Conservation (phyloP, 2,113 vertebrate species). For the Macquaria australasica region DNA sequence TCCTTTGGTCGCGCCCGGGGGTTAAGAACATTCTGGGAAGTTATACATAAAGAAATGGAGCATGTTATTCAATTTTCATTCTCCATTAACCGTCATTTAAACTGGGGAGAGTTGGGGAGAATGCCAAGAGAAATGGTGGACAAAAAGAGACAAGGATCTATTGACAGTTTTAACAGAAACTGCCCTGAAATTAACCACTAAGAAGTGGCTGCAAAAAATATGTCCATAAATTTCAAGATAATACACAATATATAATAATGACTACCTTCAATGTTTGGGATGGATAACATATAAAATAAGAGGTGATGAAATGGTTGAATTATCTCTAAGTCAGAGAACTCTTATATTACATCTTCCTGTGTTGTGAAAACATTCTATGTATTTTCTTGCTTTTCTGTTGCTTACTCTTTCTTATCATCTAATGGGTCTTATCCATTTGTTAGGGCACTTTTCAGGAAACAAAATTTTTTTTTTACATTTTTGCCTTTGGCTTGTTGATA, state of each 20-base stretch:
- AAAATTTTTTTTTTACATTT: background rate
- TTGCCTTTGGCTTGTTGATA: background rate
- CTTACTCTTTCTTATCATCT: background rate
- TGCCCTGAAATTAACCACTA: conserved; percentile 21
- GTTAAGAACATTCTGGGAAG: conserved; percentile 29
- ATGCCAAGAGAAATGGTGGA: conserved; percentile 32
- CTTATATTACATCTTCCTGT: background rate
- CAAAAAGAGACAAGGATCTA: conserved; percentile 28
- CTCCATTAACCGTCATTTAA: conserved; percentile 54
- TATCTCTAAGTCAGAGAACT: background rate
- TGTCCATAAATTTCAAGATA: background rate
- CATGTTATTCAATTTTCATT: conserved; percentile 54
- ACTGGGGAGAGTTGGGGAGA: conserved; percentile 11
- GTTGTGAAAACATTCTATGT: background rate
- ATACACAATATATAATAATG: background rate
- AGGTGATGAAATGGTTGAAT: background rate
- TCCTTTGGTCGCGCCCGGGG: conserved; percentile 11
- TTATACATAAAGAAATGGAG: conserved; percentile 53
- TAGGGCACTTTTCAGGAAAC: background rate
- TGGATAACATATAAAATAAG: background rate
- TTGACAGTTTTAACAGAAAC: conserved; percentile 34
- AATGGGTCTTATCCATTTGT: background rate
- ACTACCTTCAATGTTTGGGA: background rate
- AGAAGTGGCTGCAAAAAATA: conserved; percentile 9
- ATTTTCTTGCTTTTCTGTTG: background rate